These are phyloP conservation scores for Fundulus diaphanus DNA, from an alignment of 2,797 vertebrate genomes.

Conservation along the genomic window DNA sequence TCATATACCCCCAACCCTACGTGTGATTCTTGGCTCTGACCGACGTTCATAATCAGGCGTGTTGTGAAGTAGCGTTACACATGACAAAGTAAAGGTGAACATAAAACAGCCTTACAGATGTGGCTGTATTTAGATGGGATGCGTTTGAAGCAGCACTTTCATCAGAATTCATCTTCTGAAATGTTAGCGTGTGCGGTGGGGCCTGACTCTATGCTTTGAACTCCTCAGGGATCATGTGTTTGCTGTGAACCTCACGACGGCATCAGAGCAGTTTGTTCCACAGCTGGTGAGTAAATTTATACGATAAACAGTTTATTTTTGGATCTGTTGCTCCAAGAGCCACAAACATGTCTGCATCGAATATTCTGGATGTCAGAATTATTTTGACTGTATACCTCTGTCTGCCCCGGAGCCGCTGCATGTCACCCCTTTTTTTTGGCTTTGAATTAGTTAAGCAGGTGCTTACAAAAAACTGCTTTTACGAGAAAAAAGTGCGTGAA, in stretches of 20 bases:
- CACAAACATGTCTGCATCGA: background rate
- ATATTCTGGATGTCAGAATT: background rate
- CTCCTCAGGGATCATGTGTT: constrained; percentile 93
- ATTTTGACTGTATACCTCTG: background rate
- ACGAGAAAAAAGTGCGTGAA: background rate
- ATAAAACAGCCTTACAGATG: background rate
- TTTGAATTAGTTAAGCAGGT: background rate
- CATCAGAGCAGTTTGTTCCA: constrained; percentile 85
- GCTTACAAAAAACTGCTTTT: background rate
- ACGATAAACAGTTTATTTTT: constrained; percentile 20
- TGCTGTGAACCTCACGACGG: constrained; percentile 90
- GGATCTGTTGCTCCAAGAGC: constrained; percentile 2
- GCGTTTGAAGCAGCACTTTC: background rate
- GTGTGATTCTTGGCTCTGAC: background rate
- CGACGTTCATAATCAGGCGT: background rate
- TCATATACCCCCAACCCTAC: background rate
- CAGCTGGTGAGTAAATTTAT: constrained; percentile 84
- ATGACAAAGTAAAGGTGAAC: background rate
- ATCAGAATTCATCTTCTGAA: background rate
- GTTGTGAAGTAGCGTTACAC: background rate
- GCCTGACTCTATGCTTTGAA: constrained; percentile 19
- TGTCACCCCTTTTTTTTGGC: background rate
- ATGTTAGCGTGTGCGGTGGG: background rate
- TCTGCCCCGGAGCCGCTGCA: background rate
- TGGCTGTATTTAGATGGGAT: background rate